Evolutionary conservation across 2,113 vertebrate genomes (phyloP).

Genomic region (Muntiacus reevesi): DNA sequence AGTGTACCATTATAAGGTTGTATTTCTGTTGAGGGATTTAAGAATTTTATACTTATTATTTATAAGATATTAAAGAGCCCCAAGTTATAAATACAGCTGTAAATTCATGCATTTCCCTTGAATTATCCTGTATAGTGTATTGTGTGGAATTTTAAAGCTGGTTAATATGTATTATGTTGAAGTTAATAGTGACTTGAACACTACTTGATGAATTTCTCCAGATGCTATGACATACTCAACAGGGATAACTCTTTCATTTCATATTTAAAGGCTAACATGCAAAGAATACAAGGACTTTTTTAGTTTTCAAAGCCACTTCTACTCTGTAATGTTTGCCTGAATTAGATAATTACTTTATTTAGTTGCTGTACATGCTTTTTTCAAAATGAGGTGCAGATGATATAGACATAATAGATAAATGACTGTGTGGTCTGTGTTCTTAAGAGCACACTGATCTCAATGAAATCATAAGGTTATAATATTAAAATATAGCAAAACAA

Average conservation of each 20-base stretch:
- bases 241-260: background rate
- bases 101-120: background rate
- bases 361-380: background rate
- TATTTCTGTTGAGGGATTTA: constrained; percentile 67
- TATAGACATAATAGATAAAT: background rate
- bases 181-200: constrained; percentile 3
- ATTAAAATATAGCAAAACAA: background rate
- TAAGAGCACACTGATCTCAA: background rate
- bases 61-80: constrained; percentile 59
- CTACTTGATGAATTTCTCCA: background rate
- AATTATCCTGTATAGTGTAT: constrained; percentile 26
- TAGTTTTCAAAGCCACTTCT: background rate
- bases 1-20: background rate
- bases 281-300: background rate
- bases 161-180: background rate
- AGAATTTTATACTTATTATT: constrained; percentile 55
- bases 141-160: background rate
- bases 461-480: background rate
- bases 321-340: background rate
- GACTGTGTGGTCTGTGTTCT: background rate
- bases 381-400: background rate
- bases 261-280: background rate
- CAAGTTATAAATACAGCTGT: constrained; percentile 1
- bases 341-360: background rate
- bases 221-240: background rate